Evolutionary conservation across 2,888 invertebrate species (phyloP).

Genomic region (Cheilosia urbana): DNA sequence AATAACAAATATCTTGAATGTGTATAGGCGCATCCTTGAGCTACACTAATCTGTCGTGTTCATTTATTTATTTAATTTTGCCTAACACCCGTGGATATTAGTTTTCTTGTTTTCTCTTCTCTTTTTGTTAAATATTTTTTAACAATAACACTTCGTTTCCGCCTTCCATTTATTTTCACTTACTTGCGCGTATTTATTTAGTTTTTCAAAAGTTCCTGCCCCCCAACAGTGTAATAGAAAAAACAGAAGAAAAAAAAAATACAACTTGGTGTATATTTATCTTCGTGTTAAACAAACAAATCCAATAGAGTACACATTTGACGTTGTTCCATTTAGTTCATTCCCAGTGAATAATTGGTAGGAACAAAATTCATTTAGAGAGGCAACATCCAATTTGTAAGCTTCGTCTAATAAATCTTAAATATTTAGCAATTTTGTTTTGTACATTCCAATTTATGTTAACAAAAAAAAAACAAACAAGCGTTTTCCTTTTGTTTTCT

Average conservation of each 20-base stretch:
- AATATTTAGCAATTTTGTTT: too few relatives aligned
- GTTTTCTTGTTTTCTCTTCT: neutral
- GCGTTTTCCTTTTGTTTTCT: neutral
- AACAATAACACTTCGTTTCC: neutral
- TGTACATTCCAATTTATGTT: too few relatives aligned
- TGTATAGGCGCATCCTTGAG: too few relatives aligned
- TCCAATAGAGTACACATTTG: neutral
- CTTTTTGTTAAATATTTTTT: neutral
- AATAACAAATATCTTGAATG: too few relatives aligned
- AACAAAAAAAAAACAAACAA: too few relatives aligned
- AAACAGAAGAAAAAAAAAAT: neutral
- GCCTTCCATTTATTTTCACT: neutral
- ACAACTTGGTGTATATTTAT: neutral
- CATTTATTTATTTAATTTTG: too few relatives aligned
- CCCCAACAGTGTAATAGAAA: neutral
- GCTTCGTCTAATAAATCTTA: neutral
- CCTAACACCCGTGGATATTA: neutral
- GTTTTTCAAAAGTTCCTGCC: neutral
- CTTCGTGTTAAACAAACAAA: neutral
- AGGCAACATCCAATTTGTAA: neutral
- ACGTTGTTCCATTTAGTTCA: neutral
- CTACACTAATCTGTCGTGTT: too few relatives aligned
- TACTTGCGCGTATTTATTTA: neutral
- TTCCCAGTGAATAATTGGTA: neutral
- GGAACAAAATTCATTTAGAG: neutral